phyloP scores from a whole-genome alignment of 2,113 vertebrate species.

The Boleophthalmus pectinirostris region DNA sequence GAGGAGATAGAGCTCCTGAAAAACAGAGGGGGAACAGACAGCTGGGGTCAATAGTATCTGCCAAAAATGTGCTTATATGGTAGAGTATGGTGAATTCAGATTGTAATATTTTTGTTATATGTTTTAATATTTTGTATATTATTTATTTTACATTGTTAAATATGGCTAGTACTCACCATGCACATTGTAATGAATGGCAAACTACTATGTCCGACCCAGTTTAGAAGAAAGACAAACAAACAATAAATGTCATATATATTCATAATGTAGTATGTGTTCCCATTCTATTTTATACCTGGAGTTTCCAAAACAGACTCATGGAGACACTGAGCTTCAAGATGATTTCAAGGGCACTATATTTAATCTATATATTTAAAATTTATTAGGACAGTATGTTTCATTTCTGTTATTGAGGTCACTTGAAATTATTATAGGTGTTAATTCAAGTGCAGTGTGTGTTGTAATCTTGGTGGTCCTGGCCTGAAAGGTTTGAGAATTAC shows the following conservation, averaged over 20 bases:
- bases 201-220: slow-evolving; percentile 14
- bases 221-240: slow-evolving; percentile 16
- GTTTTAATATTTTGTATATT: not conserved
- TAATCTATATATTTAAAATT: too few relatives aligned
- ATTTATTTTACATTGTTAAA: not conserved
- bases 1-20: slow-evolving; percentile 14
- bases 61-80: slow-evolving; percentile 5
- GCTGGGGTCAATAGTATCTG: slow-evolving; percentile 9
- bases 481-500: too few relatives aligned
- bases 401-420: too few relatives aligned
- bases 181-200: slow-evolving; percentile 17
- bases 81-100: not conserved
- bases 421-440: too few relatives aligned
- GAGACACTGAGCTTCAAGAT: too few relatives aligned
- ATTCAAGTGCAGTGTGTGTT: too few relatives aligned
- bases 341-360: too few relatives aligned
- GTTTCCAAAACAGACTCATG: not conserved
- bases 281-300: not conserved
- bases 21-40: slow-evolving; percentile 34
- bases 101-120: not conserved
- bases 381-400: too few relatives aligned
- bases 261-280: too few relatives aligned
- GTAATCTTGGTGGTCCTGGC: too few relatives aligned
- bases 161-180: not conserved
- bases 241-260: not conserved